Conservation (phyloP, 2,797 vertebrate genomes). For the Eulemur albifrons region DNA sequence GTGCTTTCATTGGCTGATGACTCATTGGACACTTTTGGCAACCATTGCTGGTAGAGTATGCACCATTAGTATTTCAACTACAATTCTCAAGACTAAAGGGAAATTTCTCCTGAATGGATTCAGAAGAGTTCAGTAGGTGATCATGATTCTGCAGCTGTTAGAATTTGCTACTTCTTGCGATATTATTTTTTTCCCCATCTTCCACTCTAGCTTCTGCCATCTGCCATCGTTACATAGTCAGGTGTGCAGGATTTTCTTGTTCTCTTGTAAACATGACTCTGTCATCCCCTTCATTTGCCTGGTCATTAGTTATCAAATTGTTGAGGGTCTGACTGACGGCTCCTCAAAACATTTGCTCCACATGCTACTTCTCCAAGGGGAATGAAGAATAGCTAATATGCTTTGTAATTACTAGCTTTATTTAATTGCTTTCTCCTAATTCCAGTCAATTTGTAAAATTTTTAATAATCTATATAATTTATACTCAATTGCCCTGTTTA, state of each 20-base stretch:
- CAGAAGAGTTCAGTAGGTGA: background rate
- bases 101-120: slow-evolving; percentile 43
- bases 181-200: background rate
- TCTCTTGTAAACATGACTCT: slow-evolving; percentile 69
- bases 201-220: slow-evolving; percentile 71
- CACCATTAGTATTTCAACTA: slow-evolving; percentile 53
- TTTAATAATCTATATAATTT: background rate
- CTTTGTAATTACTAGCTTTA: slow-evolving; percentile 38
- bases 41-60: slow-evolving; percentile 47
- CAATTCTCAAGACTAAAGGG: slow-evolving; percentile 27
- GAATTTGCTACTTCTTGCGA: background rate
- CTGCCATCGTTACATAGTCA: slow-evolving; percentile 74
- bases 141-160: slow-evolving; percentile 38
- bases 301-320: slow-evolving; percentile 64
- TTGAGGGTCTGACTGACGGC: background rate
- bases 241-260: slow-evolving; percentile 70
- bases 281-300: slow-evolving; percentile 43
- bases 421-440: slow-evolving; percentile 63
- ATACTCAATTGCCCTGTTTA: background rate
- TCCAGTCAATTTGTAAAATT: background rate
- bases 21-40: slow-evolving; percentile 37
- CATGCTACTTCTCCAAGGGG: slow-evolving; percentile 50
- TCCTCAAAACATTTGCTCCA: slow-evolving; percentile 74
- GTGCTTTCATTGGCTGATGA: slow-evolving; percentile 70
- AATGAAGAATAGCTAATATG: background rate